Percentiles rank a stretch among this genome's conserved stretches.
phyloP scores from a whole-genome alignment of 2,797 vertebrate species.

The Hafferia zeledoni region DNA sequence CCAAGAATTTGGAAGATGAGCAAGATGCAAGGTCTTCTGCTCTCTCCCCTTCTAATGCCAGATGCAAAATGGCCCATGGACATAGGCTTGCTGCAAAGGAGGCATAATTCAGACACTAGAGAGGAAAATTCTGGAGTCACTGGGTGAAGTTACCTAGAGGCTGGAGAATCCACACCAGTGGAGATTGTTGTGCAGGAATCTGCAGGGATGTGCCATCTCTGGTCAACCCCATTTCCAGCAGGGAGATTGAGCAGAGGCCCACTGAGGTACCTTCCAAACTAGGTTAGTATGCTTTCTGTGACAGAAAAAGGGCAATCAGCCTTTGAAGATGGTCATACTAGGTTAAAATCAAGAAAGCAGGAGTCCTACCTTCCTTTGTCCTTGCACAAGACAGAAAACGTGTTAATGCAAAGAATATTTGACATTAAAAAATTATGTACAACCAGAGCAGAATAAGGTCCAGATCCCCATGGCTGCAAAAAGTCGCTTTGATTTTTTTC shows the following conservation, averaged over 20 bases:
- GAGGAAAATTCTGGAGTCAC: neutral
- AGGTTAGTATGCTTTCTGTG: conserved; percentile 49
- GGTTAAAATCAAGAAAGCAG: conserved; percentile 42
- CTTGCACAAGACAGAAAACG: conserved; percentile 12
- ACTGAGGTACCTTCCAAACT: neutral
- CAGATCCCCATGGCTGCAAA: conserved; percentile 50
- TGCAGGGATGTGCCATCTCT: neutral
- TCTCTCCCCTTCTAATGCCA: neutral
- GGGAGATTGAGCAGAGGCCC: neutral
- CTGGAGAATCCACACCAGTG: neutral
- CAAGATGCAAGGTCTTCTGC: neutral
- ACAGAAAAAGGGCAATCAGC: neutral
- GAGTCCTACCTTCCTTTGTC: conserved; percentile 41
- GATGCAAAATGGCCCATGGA: neutral
- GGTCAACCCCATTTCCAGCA: neutral
- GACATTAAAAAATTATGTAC: conserved; percentile 70
- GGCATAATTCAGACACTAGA: neutral
- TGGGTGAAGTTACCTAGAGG: neutral
- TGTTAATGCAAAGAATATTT: conserved; percentile 55
- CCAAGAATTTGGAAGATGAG: neutral
- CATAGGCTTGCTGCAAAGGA: neutral
- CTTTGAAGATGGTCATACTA: conserved; percentile 3
- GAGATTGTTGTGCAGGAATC: neutral
- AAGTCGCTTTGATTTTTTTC: conserved; percentile 59
- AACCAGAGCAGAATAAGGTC: conserved; percentile 31